Evolutionary conservation across 2,797 vertebrate species (phyloP).

Genomic region (Typhlichthys eigenmanni): DNA sequence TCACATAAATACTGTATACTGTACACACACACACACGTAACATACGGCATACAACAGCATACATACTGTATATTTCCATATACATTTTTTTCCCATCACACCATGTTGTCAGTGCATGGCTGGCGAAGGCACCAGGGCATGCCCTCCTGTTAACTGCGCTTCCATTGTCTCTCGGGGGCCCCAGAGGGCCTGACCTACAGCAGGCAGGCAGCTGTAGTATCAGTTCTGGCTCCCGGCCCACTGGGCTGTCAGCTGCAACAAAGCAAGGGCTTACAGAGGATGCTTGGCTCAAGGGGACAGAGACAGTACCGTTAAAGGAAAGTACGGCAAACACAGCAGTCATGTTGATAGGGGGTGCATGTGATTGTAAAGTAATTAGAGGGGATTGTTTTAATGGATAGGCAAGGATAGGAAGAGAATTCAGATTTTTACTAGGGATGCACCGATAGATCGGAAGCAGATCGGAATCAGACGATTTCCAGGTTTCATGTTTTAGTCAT

Average conservation of each 20-base stretch:
- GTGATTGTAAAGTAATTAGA: too few relatives aligned
- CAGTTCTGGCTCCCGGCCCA: constrained; percentile 48
- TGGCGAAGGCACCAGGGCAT: constrained; percentile 20
- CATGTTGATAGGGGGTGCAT: not conserved
- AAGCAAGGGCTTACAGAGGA: constrained; percentile 39
- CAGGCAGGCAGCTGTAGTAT: constrained; percentile 30
- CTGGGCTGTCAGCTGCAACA: constrained; percentile 49
- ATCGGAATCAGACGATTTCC: too few relatives aligned
- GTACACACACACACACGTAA: not conserved
- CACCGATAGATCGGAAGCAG: too few relatives aligned
- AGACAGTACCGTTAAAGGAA: constrained; percentile 14
- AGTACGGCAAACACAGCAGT: constrained; percentile 14
- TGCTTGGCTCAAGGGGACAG: constrained; percentile 21
- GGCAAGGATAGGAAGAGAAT: not conserved
- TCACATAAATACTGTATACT: too few relatives aligned
- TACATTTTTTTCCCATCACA: not conserved
- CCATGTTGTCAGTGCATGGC: constrained; percentile 29
- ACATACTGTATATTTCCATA: too few relatives aligned
- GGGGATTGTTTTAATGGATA: not conserved
- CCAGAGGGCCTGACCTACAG: constrained; percentile 46
- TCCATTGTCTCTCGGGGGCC: constrained; percentile 33
- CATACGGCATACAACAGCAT: not conserved
- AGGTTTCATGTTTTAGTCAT: too few relatives aligned
- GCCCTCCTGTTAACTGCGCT: constrained; percentile 39
- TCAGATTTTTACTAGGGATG: too few relatives aligned